Evolutionary conservation across 2,797 vertebrate genomes (phyloP).

Genomic region (Ctenochaetus hawaiiensis): DNA sequence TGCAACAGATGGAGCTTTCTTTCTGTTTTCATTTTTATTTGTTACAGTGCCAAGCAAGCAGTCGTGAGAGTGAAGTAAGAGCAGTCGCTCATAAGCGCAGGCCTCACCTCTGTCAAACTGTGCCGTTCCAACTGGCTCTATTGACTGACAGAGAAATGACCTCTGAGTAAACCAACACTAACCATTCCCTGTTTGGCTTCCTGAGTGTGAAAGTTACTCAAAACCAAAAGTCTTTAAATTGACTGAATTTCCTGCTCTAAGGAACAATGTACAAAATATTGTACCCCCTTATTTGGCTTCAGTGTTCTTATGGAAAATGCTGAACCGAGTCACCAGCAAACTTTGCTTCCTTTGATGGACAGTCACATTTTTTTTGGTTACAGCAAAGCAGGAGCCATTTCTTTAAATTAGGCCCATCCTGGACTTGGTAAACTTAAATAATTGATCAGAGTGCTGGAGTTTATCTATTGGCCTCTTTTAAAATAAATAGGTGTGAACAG

Average conservation of each 20-base stretch:
- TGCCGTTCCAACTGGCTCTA: constrained; percentile 10
- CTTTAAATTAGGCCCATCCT: background rate
- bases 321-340: background rate
- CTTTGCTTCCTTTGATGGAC: too few species aligned
- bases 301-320: too few species aligned
- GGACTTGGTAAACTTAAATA: background rate
- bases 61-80: constrained; percentile 19
- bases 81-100: constrained; percentile 20
- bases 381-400: background rate
- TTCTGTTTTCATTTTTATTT: background rate
- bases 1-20: constrained; percentile 8
- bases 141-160: background rate
- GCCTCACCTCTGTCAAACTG: constrained; percentile 19
- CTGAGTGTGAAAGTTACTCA: background rate
- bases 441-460: background rate
- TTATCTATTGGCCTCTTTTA: background rate
- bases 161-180: background rate
- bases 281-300: too few species aligned
- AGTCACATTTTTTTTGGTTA: background rate
- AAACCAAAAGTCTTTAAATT: background rate
- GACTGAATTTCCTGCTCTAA: too few species aligned
- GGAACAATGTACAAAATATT: too few species aligned
- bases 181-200: background rate
- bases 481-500: background rate
- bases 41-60: constrained; percentile 6